Conservation (phyloP, 1,140 invertebrate genomes). For the Pararge aegeria region DNA sequence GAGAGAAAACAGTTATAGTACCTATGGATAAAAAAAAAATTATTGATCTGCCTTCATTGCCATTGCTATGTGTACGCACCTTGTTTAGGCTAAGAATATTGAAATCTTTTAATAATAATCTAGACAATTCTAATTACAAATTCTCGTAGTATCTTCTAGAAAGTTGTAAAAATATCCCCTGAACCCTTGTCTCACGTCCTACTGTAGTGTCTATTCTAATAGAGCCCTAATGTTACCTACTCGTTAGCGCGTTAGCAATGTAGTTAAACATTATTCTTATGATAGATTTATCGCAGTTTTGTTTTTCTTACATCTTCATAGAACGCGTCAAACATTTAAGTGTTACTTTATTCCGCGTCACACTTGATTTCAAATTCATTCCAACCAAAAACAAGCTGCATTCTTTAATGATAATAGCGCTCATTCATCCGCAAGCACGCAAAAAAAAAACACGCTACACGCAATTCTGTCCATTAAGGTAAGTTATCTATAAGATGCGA, state of each 20-base stretch:
- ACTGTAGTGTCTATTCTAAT: constrained; percentile 56
- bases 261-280: constrained; percentile 28
- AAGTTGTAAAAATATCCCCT: constrained; percentile 62
- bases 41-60: constrained; percentile 35
- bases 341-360: too few species aligned
- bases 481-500: constrained; percentile 54
- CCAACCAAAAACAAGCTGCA: too few species aligned
- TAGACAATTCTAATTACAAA: constrained; percentile 47
- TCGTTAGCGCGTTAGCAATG: constrained; percentile 20
- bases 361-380: too few species aligned
- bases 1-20: constrained; percentile 37
- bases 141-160: constrained; percentile 56
- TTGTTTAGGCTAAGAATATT: constrained; percentile 24
- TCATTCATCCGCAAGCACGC: constrained; percentile 41
- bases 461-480: constrained; percentile 77
- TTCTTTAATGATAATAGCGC: background rate
- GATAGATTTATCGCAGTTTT: constrained; percentile 13
- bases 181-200: constrained; percentile 76
- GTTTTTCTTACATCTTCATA: background rate
- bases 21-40: constrained; percentile 16
- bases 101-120: constrained; percentile 36
- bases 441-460: constrained; percentile 63
- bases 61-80: constrained; percentile 24
- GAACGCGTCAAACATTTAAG: background rate
- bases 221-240: constrained; percentile 17